phyloP scores from a whole-genome alignment of 1,140 invertebrate genomes.

The Zelostemma sp. region DNA sequence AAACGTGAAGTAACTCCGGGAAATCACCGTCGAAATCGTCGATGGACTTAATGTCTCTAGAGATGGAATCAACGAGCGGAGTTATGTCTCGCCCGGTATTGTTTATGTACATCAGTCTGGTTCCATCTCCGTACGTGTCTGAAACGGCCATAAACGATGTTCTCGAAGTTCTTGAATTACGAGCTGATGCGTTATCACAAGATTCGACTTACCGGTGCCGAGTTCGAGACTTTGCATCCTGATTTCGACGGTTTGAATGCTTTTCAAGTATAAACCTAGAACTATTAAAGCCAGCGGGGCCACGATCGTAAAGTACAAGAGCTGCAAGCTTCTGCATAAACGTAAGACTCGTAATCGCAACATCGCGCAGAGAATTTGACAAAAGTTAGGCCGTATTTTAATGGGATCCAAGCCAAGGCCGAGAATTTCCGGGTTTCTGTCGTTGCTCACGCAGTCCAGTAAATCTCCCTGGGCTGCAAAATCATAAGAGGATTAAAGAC shows the following conservation, averaged over 20 bases:
- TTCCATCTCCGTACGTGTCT: slow-evolving; percentile 61
- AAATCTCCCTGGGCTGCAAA: slow-evolving; percentile 45
- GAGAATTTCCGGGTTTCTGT: slow-evolving; percentile 64
- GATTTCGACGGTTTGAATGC: slow-evolving; percentile 74
- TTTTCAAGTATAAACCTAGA: slow-evolving; percentile 78
- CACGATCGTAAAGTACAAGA: slow-evolving; percentile 70
- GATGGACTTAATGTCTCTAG: slow-evolving; percentile 67
- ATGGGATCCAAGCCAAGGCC: slow-evolving; percentile 72
- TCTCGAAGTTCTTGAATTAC: slow-evolving; percentile 8
- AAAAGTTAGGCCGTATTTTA: slow-evolving; percentile 69
- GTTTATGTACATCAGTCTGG: slow-evolving; percentile 60
- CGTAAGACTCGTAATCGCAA: slow-evolving; percentile 67
- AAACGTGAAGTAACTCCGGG: slow-evolving; percentile 72
- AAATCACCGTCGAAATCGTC: slow-evolving; percentile 76
- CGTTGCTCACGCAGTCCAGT: slow-evolving; percentile 60
- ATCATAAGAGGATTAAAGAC: background rate
- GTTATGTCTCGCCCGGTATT: slow-evolving; percentile 57
- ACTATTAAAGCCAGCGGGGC: slow-evolving; percentile 75
- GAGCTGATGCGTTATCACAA: too few species aligned
- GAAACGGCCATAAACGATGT: slow-evolving; percentile 14
- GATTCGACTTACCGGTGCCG: slow-evolving; percentile 60
- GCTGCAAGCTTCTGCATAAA: slow-evolving; percentile 68
- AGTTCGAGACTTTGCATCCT: slow-evolving; percentile 75
- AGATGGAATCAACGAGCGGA: slow-evolving; percentile 54
- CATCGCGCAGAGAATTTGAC: slow-evolving; percentile 70